Evolutionary conservation across 2,888 invertebrate genomes (phyloP), one percentile per base, ranked within the genome.

Genomic region (Drosophila subsilvestris): DNA sequence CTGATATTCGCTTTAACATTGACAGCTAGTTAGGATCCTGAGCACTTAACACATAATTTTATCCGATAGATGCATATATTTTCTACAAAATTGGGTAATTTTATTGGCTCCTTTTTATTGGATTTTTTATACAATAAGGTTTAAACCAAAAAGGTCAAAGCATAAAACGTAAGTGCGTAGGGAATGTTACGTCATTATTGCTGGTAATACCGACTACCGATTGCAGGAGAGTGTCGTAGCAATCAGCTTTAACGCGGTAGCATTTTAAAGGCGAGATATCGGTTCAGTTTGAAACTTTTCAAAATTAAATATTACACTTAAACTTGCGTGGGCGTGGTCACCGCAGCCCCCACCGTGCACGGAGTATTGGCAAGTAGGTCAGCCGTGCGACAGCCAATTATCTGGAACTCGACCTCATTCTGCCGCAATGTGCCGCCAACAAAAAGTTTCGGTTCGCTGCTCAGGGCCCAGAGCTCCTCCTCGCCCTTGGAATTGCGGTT

Each of bases 401-500:
- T 95, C 79, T 96, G 94, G 87, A 94, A 96, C 90, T 97, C 96
- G 0, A 94, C 91, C 77, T 94, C 94, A 18, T 92, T 76, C 22
- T 72, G 65, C 14, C 74, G 72, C 20, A 84, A 7, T 5, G 65
- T 56, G n/a, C 74, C 88, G 12, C 83, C 83, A 27, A 88, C 86
- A 51, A 84, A 84, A 6, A 84, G 69, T 60, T 85, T 89, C 6
- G 91, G 91, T 32, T 91, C 90, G 57, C 86, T 90, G 56, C 91
- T 95, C 17, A 96, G 69, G 1, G 95, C 93, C 95, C 95, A 96
- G 2, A 96, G 90, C 78, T 95, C 95, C 88, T 95, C 94, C 71
- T 93, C 93, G 3, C 93, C 93, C 72, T 93, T 92, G 0, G 92
- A 87, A 71, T 94, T 94, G 53, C 93, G 93, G 50, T 95, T 93